Conservation (phyloP, 2,113 vertebrate genomes). For the Atrichornis clamosus region DNA sequence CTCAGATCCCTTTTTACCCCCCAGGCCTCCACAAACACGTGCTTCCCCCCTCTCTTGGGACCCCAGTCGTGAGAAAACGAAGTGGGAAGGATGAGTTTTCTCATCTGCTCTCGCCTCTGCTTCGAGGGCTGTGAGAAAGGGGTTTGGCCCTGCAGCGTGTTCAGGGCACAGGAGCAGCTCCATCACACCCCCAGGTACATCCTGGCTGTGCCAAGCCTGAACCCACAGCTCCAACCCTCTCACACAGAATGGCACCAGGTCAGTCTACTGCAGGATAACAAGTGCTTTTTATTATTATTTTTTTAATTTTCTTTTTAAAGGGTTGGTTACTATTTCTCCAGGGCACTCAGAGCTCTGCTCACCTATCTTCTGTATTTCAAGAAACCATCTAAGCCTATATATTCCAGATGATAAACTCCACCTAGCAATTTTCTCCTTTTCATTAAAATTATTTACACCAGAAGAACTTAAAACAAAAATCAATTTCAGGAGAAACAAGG, state of each 20-base stretch:
- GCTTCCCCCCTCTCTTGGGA: background rate
- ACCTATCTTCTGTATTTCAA: conserved; percentile 3
- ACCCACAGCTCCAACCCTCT: background rate
- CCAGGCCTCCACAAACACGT: accelerated
- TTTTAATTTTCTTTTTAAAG: background rate
- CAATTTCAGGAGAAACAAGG: conserved; percentile 14
- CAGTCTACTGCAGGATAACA: background rate
- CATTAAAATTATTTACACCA: conserved; percentile 64
- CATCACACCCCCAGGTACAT: background rate
- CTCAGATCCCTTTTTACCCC: background rate
- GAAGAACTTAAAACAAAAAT: conserved; percentile 58
- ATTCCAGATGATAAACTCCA: conserved; percentile 34
- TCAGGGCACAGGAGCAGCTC: background rate
- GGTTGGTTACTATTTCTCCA: background rate
- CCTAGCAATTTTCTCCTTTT: conserved; percentile 52
- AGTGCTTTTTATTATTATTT: background rate
- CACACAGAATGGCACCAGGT: background rate
- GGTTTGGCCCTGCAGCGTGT: background rate
- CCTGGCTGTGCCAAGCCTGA: background rate
- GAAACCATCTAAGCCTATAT: conserved; percentile 1
- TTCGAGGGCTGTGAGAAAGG: background rate
- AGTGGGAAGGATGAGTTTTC: background rate
- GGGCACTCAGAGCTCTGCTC: background rate
- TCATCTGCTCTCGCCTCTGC: background rate
- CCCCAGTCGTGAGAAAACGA: background rate